Base-by-base conservation (phyloP, 2,113 vertebrate species). In the Salvelinus sp. region DNA sequence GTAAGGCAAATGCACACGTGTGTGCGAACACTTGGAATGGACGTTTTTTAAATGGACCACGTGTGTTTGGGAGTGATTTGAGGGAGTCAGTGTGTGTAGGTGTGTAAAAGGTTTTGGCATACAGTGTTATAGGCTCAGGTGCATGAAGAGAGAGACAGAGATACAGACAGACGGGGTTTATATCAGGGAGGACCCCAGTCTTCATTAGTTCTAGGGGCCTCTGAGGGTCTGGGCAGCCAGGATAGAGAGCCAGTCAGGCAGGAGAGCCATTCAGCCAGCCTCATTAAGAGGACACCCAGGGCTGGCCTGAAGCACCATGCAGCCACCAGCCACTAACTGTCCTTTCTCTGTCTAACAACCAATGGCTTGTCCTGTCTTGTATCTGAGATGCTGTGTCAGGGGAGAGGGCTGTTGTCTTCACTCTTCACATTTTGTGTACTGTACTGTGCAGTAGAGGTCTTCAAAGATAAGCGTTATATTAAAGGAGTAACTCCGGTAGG, bases 201-300 rank as follows among this genome's bases (percentile, higher is more conserved):
- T 23, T 66, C 27, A n/a, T 30, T 68, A 16, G 6, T 30, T 20
- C 16, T 4, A 20, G 16, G 28, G 66, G 30, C 13, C 30, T 68
- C 14, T 7, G 18, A 68, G 66, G 66, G 0, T 6, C 30, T 18
- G 6, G 16, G 5, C 65, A 68, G 65, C 16, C 65, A 9, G 65
- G 14, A 30, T 14, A 9, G 12, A 65, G 63, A 25, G 64, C 25
- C 30, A 48, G 33, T 5, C 5, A 16, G n/a, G 28, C 66, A 27
- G 18, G 66, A 28, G 44, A 16, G 50, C n/a, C 6, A 47, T 66
- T 3, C 50, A 18, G 48, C 30, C 1, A 50, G 75, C 14, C 75
- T 76, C 75, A 76, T 76, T 76, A 76, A n/a, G 67, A 70, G 75
- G 57, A 76, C 67, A 76, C 75, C 75, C 68, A 63, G 75, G 75